Conservation (phyloP, 2,888 invertebrate species). For the Odontothrips loti region DNA sequence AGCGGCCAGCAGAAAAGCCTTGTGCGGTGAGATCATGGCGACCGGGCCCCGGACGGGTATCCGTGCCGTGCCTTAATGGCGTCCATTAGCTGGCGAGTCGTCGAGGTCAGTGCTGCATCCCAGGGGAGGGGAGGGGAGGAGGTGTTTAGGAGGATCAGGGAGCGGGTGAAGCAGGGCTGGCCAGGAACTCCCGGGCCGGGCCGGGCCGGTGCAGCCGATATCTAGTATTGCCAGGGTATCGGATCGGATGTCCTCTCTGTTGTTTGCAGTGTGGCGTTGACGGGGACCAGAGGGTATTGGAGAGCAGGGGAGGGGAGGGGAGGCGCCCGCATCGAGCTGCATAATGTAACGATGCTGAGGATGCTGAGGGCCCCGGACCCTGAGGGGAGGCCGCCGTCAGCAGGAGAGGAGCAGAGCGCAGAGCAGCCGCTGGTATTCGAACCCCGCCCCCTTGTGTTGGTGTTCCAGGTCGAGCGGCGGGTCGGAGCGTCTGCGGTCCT, state of each 20-base stretch:
- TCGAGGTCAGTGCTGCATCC: neutral
- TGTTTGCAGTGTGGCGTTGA: no score
- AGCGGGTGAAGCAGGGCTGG: neutral
- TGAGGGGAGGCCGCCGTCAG: no score
- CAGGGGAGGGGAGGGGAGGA: neutral
- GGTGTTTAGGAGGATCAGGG: neutral
- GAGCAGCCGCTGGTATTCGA: no score
- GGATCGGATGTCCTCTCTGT: no score
- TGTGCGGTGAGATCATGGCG: neutral
- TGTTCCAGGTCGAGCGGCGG: neutral
- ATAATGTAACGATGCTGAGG: no score
- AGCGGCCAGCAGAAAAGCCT: neutral
- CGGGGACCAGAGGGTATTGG: no score
- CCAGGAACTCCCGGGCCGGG: neutral
- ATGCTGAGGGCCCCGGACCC: no score
- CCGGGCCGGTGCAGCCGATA: neutral
- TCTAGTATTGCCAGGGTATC: no score
- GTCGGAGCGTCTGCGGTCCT: slow-evolving; percentile 34
- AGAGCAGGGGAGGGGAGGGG: no score
- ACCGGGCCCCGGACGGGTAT: no score
- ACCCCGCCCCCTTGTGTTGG: neutral
- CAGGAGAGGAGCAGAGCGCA: no score
- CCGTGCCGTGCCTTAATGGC: neutral
- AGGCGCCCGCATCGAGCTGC: no score
- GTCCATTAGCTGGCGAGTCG: neutral